Base-by-base conservation (phyloP, 2,113 vertebrate genomes). In the Athene cunicularia region DNA sequence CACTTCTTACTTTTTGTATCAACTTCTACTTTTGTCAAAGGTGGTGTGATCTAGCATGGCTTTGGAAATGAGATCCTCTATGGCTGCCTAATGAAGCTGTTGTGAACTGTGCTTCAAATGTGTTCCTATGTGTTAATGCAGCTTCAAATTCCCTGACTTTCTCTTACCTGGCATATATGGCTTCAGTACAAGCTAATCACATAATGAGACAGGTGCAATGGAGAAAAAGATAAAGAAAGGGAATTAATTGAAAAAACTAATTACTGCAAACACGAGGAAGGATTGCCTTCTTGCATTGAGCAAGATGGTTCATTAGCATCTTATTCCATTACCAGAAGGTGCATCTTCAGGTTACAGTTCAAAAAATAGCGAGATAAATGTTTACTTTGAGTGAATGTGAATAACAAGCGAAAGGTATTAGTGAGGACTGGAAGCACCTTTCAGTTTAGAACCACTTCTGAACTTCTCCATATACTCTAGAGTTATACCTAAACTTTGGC, bases 171-270 rank as follows among this genome's bases (percentile, higher is more conserved):
- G 5, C 11, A 53, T 18, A 11, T 16, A 3, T 26, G 13, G n/a
- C 45, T 33, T 79, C 41, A 43, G 13, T 15, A 50, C 14, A 39
- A 39, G 21, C 33, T 68, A 89, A 74, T 32, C 9, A 22, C 9
- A 7, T 21, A 64, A 39, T 39, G 60, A 49, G 23, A 39, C 18
- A 45, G 0, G 2, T 5, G 19, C 8, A 41, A 18, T 0, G 9
- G 12, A 73, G 43, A 43, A 63, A 95, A 93, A 70, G n/a, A 33
- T 17, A 63, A 84, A 86, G 53, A 62, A 85, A 41, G 27, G 0
- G 11, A 81, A 45, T 41, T 16, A 87, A 85, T 5, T 60, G 33
- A 8, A 70, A 80, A 67, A 24, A 49, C 5, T 72, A 22, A 87
- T 70, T 72, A 47, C 33, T 33, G 59, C 8, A 81, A 90, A 74